Evolutionary conservation across 1,140 invertebrate genomes (phyloP).

Genomic region (Thaumetopoea pityocampa): DNA sequence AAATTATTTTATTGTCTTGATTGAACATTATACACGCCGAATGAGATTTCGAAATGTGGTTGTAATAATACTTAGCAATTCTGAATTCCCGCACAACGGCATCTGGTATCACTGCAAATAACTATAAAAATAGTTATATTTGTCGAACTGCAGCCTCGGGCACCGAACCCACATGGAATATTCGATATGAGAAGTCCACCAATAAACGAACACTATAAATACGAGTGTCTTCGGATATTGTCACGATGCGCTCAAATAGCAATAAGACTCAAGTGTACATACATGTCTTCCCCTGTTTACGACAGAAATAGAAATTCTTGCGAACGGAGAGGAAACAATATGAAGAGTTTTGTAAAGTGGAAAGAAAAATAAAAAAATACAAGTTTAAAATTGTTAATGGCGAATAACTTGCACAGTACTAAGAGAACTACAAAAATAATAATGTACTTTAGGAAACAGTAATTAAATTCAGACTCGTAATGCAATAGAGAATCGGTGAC

Average conservation of each 20-base stretch:
- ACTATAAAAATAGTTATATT: constrained; percentile 15
- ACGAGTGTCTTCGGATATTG: constrained; percentile 11
- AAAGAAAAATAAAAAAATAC: constrained; percentile 13
- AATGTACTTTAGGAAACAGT: constrained; percentile 21
- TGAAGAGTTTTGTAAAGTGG: constrained; percentile 8
- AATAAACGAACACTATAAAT: constrained; percentile 7
- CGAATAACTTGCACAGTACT: constrained; percentile 23
- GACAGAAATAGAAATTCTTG: not conserved
- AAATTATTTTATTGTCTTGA: constrained; percentile 11
- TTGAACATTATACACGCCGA: not conserved
- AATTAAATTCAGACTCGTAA: constrained; percentile 29
- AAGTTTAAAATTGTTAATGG: constrained; percentile 15
- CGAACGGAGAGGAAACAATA: not conserved
- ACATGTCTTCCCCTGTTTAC: too few species aligned
- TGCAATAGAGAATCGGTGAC: too few species aligned
- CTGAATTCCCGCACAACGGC: constrained; percentile 5
- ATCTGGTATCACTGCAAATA: constrained; percentile 29
- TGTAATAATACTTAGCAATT: constrained; percentile 20
- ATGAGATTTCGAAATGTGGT: constrained; percentile 14
- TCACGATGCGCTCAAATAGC: not conserved
- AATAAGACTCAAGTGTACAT: too few species aligned
- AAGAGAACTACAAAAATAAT: constrained; percentile 29
- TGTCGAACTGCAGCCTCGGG: constrained; percentile 20
- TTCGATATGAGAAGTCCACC: constrained; percentile 23
- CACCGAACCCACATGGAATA: constrained; percentile 27